These are phyloP conservation scores for Spodoptera exigua DNA, from an alignment of 2,888 invertebrate species.

Conservation along the genomic window DNA sequence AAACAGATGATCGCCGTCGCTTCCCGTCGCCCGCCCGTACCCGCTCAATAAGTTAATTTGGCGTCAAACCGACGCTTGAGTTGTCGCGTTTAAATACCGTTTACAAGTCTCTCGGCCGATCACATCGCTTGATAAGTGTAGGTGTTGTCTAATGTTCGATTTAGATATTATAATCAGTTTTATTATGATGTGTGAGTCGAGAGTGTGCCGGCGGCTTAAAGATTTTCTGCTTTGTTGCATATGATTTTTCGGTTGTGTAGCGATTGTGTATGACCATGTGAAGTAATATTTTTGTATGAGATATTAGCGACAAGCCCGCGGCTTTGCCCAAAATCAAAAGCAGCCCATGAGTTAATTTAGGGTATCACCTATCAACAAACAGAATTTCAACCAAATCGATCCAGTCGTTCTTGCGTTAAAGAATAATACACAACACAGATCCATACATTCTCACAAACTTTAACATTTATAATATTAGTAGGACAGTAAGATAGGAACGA, in stretches of 20 bases:
- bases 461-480: no score
- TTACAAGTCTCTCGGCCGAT: constrained; percentile 50
- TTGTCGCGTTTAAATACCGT: constrained; percentile 59
- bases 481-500: no score
- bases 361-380: no score
- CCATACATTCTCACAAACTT: no score
- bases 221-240: constrained; percentile 2
- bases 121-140: constrained; percentile 49
- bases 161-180: constrained; percentile 39
- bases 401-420: no score
- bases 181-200: constrained; percentile 5
- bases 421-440: no score
- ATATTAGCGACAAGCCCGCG: no score
- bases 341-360: no score
- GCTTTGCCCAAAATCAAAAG: no score
- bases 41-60: constrained; percentile 75
- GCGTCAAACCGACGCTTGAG: constrained; percentile 71
- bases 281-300: not conserved
- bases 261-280: not conserved
- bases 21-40: constrained; percentile 58
- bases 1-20: constrained; percentile 31
- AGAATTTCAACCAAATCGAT: no score
- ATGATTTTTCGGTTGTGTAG: not conserved
- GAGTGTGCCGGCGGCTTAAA: constrained; percentile 7
- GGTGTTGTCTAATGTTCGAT: constrained; percentile 55